Evolutionary conservation across 2,113 vertebrate genomes (phyloP).

Genomic region (Cricetomys ansorgei): DNA sequence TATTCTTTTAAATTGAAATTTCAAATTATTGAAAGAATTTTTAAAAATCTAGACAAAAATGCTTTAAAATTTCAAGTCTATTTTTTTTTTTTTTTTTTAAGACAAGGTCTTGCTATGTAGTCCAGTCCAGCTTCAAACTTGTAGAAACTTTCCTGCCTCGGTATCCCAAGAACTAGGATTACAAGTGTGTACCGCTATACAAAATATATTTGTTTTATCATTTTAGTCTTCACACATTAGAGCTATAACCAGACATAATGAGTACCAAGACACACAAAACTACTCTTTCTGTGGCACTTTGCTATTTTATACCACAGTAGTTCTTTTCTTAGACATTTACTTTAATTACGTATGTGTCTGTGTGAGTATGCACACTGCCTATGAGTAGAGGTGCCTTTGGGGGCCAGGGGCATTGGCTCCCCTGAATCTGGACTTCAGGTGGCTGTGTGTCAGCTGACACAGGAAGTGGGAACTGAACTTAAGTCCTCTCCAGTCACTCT

Average conservation of each 20-base stretch:
- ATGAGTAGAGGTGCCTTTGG: background rate
- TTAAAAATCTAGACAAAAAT: background rate
- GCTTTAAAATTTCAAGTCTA: conserved; percentile 27
- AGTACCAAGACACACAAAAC: background rate
- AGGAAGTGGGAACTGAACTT: background rate
- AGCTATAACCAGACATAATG: background rate
- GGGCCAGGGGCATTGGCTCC: background rate
- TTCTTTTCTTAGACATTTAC: background rate
- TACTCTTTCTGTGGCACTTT: background rate
- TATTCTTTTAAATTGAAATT: conserved; percentile 34
- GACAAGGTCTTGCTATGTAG: background rate
- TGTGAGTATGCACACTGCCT: background rate
- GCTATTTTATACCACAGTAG: background rate
- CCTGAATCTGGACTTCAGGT: background rate
- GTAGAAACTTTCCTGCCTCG: background rate
- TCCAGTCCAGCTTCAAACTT: background rate
- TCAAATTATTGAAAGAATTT: background rate
- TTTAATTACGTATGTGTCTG: no score
- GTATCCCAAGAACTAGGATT: no score
- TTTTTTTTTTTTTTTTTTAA: background rate
- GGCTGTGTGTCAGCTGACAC: background rate
- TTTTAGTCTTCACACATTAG: background rate
- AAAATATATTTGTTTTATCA: background rate
- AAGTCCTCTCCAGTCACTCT: background rate
- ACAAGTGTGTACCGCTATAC: background rate